Percentiles rank a stretch among this genome's conserved stretches.
Evolutionary conservation across 2,113 vertebrate species (phyloP).

Genomic region (Galbula dea): DNA sequence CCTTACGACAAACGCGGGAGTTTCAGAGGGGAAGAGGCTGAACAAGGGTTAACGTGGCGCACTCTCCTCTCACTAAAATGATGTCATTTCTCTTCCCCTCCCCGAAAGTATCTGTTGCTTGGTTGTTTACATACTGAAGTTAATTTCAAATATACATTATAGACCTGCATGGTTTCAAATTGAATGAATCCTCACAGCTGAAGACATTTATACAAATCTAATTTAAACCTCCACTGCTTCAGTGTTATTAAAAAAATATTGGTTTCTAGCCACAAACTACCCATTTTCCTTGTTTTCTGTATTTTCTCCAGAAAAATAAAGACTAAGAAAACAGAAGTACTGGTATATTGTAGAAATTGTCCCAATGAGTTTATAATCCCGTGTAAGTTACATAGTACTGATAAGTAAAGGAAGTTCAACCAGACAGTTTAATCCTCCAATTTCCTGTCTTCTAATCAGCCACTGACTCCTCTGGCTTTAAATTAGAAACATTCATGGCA

Average conservation of each 20-base stretch:
- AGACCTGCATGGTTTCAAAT: not conserved
- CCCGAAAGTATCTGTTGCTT: constrained; percentile 45
- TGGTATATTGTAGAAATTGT: constrained; percentile 60
- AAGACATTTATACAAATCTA: not conserved
- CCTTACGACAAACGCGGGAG: not conserved
- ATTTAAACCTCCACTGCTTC: not conserved
- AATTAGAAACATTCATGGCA: constrained; percentile 92
- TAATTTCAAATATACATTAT: constrained; percentile 13
- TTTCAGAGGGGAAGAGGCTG: not conserved
- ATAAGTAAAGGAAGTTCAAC: constrained; percentile 94
- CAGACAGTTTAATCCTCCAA: constrained; percentile 99
- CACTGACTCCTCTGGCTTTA: constrained; percentile 85
- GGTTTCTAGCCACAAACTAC: not conserved
- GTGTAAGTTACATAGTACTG: constrained; percentile 77
- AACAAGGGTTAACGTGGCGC: constrained; percentile 44
- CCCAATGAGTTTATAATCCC: constrained; percentile 73
- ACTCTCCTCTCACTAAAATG: constrained; percentile 47
- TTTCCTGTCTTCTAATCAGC: constrained; percentile 99
- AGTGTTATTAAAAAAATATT: not conserved
- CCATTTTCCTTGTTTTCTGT: not conserved
- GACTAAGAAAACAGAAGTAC: constrained; percentile 61
- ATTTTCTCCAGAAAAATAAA: constrained; percentile 29
- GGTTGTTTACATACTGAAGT: constrained; percentile 38
- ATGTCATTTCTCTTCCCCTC: constrained; percentile 31
- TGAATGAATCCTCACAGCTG: not conserved